A percentile compares a stretch with the other conserved stretches of the same genome.
These are phyloP conservation scores for Vidua macroura DNA, from an alignment of 2,113 vertebrate genomes.

Conservation along the genomic window DNA sequence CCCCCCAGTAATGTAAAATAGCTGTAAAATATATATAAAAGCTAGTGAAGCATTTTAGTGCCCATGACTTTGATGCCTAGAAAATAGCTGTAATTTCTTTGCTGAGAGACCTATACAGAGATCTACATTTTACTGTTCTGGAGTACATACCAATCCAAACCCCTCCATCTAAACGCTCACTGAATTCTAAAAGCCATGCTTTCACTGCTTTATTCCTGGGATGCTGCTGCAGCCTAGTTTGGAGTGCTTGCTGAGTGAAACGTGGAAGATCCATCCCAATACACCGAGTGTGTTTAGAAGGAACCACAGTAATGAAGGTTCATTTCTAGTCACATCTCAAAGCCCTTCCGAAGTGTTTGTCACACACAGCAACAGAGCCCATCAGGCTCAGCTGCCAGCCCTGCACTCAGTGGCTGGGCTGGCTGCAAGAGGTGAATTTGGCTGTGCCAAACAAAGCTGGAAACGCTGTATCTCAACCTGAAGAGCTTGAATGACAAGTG, in stretches of 20 bases:
- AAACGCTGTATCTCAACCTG: not conserved
- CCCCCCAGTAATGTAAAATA: not conserved
- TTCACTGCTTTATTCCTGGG: not conserved
- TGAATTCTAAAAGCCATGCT: not conserved
- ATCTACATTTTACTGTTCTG: not conserved
- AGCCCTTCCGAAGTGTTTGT: not conserved
- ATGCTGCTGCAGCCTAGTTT: not conserved
- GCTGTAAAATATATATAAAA: not conserved
- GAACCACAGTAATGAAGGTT: not conserved
- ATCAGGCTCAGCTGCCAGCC: not conserved
- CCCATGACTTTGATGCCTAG: not conserved
- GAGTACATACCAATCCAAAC: not conserved
- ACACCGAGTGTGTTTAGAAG: not conserved
- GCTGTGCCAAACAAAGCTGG: not conserved
- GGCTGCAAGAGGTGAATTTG: not conserved
- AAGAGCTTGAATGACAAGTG: conserved; percentile 45
- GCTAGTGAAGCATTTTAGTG: not conserved
- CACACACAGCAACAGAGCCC: not conserved
- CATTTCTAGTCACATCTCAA: not conserved
- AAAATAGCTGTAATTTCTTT: not conserved
- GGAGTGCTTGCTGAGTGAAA: not conserved
- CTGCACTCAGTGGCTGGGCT: not conserved
- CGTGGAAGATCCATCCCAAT: not conserved
- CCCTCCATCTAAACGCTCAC: not conserved
- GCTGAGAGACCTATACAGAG: not conserved